Conservation (phyloP, 2,888 invertebrate genomes). For the Heliconius ismenius region DNA sequence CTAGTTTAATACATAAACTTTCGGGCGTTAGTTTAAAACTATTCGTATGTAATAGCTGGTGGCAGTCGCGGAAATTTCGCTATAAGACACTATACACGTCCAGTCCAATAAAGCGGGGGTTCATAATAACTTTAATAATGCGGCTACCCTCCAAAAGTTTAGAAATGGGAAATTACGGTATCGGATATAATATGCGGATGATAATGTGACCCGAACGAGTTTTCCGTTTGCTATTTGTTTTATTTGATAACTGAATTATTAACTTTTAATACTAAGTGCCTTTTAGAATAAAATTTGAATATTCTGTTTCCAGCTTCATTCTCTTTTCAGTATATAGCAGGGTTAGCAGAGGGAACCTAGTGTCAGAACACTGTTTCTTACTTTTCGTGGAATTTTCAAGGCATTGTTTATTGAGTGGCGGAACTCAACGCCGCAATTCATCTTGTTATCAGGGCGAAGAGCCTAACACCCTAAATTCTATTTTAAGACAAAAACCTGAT, state of each 20-base stretch:
- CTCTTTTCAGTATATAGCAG: no score
- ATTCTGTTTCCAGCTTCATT: no score
- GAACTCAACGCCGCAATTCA: no score
- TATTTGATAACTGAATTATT: background rate
- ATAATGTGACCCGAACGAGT: constrained; percentile 15
- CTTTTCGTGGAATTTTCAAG: no score
- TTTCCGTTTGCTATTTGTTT: constrained; percentile 11
- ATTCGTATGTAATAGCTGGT: constrained; percentile 23
- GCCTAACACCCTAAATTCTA: no score
- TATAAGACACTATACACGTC: constrained; percentile 30
- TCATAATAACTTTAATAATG: constrained; percentile 38
- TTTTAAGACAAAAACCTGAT: no score
- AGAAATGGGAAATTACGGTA: constrained; percentile 33
- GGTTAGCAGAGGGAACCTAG: no score
- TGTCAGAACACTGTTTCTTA: background rate
- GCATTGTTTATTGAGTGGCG: no score
- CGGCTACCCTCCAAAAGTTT: constrained; percentile 38
- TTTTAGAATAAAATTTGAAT: background rate
- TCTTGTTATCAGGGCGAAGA: no score
- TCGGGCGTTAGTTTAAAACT: constrained; percentile 25
- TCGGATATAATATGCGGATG: constrained; percentile 27
- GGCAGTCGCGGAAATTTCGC: constrained; percentile 21
- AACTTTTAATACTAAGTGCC: background rate
- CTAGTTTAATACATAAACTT: constrained; percentile 23
- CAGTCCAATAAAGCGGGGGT: constrained; percentile 34